These are phyloP conservation scores for Phania funesta DNA, from an alignment of 2,888 invertebrate species.

Conservation along the genomic window DNA sequence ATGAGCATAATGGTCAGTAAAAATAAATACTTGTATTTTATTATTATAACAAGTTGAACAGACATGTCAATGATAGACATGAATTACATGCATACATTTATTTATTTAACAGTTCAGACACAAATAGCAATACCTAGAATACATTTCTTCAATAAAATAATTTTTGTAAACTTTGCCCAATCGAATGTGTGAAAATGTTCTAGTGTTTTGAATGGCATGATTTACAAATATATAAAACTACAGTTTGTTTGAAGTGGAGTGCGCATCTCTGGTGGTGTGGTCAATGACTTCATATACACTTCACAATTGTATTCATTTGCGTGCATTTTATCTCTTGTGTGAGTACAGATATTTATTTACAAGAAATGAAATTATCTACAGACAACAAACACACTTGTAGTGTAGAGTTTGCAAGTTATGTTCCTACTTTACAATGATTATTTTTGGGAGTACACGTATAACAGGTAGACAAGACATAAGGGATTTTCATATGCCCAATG, in stretches of 20 bases:
- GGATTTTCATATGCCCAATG: neutral
- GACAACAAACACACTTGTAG: slow-evolving; percentile 38
- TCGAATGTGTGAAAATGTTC: slow-evolving; percentile 14
- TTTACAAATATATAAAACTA: slow-evolving; percentile 45
- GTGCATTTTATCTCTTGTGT: slow-evolving; percentile 32
- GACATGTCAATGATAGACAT: slow-evolving; percentile 58
- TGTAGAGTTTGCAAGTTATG: slow-evolving; percentile 5
- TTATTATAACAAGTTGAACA: slow-evolving; percentile 46
- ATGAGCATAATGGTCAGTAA: slow-evolving; percentile 37
- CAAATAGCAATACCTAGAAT: neutral
- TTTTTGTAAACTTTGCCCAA: neutral
- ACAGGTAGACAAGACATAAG: slow-evolving; percentile 3
- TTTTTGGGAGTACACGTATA: slow-evolving; percentile 2
- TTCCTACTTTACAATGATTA: slow-evolving; percentile 5
- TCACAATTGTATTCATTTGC: slow-evolving; percentile 15
- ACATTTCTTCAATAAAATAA: neutral
- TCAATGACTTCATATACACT: slow-evolving; percentile 47
- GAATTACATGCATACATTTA: slow-evolving; percentile 19
- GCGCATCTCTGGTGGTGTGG: slow-evolving; percentile 26
- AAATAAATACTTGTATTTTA: slow-evolving; percentile 48
- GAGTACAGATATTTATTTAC: neutral
- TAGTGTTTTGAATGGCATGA: neutral
- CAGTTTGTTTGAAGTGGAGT: slow-evolving; percentile 60
- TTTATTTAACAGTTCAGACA: slow-evolving; percentile 17
- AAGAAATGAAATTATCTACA: slow-evolving; percentile 30